These are phyloP conservation scores for Platichthys stellatus DNA, from an alignment of 2,113 vertebrate genomes.

Conservation along the genomic window DNA sequence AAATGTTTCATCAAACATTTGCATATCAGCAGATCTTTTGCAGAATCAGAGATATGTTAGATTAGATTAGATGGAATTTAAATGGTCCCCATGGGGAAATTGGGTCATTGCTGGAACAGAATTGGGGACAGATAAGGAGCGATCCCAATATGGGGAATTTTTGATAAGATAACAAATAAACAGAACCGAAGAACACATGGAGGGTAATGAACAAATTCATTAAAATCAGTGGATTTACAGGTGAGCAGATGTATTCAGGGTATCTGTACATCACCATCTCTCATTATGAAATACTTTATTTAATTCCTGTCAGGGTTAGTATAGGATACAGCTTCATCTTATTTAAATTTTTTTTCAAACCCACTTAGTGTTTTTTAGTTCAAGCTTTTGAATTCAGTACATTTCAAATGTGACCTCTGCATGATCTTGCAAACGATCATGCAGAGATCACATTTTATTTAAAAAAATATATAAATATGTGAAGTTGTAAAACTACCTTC, in stretches of 20 bases:
- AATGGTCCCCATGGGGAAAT: slow-evolving; percentile 29
- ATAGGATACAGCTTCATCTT: background rate
- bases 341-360: background rate
- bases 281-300: background rate
- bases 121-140: background rate
- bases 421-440: background rate
- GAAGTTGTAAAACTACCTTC: background rate
- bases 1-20: slow-evolving; percentile 22
- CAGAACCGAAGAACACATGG: background rate
- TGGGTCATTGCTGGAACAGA: slow-evolving; percentile 33
- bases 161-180: slow-evolving; percentile 18
- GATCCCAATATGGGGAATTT: background rate
- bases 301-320: background rate
- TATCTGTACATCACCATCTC: background rate
- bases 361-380: background rate
- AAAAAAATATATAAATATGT: background rate
- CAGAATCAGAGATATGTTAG: slow-evolving; percentile 40
- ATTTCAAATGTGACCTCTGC: no score
- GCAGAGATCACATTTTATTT: background rate
- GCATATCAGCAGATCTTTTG: slow-evolving; percentile 44
- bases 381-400: background rate
- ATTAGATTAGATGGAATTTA: slow-evolving; percentile 45
- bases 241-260: background rate
- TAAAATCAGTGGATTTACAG: background rate
- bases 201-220: background rate